Percentiles rank a stretch among this genome's conserved stretches.
phyloP scores from a whole-genome alignment of 2,113 vertebrate genomes.

The Bujurquina vittata region DNA sequence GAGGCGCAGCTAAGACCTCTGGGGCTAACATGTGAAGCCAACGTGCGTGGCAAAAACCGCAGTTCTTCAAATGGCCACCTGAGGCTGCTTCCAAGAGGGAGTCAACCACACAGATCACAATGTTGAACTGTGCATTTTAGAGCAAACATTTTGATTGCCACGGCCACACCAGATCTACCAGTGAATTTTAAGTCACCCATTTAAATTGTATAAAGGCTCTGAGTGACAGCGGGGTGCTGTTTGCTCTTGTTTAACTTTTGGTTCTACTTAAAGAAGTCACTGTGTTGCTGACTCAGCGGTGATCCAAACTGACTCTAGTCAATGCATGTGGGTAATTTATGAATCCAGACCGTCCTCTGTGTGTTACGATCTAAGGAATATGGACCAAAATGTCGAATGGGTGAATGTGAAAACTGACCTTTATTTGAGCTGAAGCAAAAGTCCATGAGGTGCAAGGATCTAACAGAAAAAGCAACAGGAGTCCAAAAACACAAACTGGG shows the following conservation, averaged over 20 bases:
- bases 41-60: neutral
- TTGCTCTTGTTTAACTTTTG: too few species aligned
- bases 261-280: too few species aligned
- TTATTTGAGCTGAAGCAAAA: too few species aligned
- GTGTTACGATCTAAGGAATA: neutral
- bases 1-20: neutral
- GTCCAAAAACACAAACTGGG: too few species aligned
- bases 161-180: neutral
- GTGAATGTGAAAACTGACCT: neutral
- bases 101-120: neutral
- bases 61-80: neutral
- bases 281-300: neutral
- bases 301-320: neutral
- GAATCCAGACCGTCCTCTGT: neutral
- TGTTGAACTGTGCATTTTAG: neutral
- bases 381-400: neutral
- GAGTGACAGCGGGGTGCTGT: neutral
- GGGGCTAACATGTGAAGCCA: neutral
- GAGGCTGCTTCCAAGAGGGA: neutral
- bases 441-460: too few species aligned
- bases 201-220: neutral
- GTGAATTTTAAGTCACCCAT: neutral
- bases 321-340: conserved; percentile 5
- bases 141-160: neutral
- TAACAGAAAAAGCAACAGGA: too few species aligned